Percentiles rank a stretch among this genome's conserved stretches.
These are phyloP conservation scores for Scrobipalpa costella DNA, from an alignment of 2,888 invertebrate genomes.

Conservation along the genomic window DNA sequence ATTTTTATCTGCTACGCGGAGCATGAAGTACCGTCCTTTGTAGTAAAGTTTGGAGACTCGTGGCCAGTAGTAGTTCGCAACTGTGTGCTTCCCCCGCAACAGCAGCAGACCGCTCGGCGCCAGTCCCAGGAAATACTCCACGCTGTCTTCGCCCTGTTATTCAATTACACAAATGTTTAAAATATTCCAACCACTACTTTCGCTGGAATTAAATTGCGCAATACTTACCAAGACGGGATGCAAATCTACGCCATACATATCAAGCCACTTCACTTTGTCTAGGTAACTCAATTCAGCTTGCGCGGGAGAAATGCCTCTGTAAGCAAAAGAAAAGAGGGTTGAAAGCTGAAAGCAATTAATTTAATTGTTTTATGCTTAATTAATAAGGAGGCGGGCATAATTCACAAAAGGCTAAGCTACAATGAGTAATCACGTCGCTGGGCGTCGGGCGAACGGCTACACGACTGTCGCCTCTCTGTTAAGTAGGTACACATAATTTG, in stretches of 20 bases:
- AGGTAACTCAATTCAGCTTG: conserved; percentile 96
- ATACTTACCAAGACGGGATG: conserved; percentile 94
- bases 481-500: conserved; percentile 75
- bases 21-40: conserved; percentile 98
- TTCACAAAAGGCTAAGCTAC: conserved; percentile 58
- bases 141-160: conserved; percentile 94
- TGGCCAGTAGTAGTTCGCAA: conserved; percentile 99
- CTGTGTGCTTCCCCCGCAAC: conserved; percentile 96
- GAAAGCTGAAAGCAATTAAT: conserved; percentile 44
- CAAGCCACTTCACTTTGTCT: conserved; percentile 99
- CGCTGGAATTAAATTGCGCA: conserved; percentile 6
- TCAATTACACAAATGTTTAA: conserved; percentile 14
- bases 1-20: conserved; percentile 97
- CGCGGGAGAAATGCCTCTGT: conserved; percentile 93
- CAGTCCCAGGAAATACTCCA: conserved; percentile 96
- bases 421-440: conserved; percentile 56
- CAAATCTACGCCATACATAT: conserved; percentile 98
- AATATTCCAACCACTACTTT: background rate
- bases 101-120: conserved; percentile 98
- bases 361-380: conserved; percentile 57
- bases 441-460: conserved; percentile 35
- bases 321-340: conserved; percentile 43
- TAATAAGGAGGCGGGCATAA: conserved; percentile 50
- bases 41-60: conserved; percentile 97
- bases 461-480: conserved; percentile 53